Evolutionary conservation across 2,797 vertebrate genomes (phyloP), one percentile per base, ranked within the genome.

Genomic region (Micropoecilia bifurca): DNA sequence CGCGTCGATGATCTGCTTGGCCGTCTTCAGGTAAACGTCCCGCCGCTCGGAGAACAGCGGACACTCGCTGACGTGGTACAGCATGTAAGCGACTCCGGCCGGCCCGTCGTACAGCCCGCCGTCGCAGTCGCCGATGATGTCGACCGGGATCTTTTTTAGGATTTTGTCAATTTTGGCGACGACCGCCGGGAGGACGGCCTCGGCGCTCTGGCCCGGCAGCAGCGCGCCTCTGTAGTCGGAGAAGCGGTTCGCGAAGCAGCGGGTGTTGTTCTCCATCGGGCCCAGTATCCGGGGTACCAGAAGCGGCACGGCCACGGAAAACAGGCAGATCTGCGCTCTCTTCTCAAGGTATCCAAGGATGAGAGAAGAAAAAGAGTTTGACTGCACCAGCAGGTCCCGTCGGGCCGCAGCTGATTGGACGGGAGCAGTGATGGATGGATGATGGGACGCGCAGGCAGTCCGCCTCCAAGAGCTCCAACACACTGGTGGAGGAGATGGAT

Each of bases 51-150:
- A 93, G 91, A 97, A 96, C 61, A 95, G 92, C 59, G 96, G 95
- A 73, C 96, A 96, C 94, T 97, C 96, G 5, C 96, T 93, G 90
- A 97, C 97, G 74, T 97, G 96, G 85, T 97, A 96, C 20, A 97
- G 94, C 97, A 97, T 97, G 84, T 97, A 97, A 80, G 97, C 97
- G 95, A 97, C 97, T 57, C 96, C 97, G 9, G 96, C 96, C 82
- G 95, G 95, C 8, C 97, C 96, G 71, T 96, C 95, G 80, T 97
- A 97, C 85, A 97, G 92, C 25, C 96, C 96, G 2, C 97, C 96
- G 61, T 96, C 96, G 69, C 93, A 93, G 79, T 91, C 94, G 75
- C 90, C 89, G 84, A 89, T 68, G 72, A 89, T 68, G 72, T 93
- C 91, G 9, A 92, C 76, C 47, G 96, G 96, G 72, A 96, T 88